A percentile compares a stretch with the other conserved stretches of the same genome.
Conservation (phyloP, 2,888 invertebrate species). For the Mythimna vitellina region DNA sequence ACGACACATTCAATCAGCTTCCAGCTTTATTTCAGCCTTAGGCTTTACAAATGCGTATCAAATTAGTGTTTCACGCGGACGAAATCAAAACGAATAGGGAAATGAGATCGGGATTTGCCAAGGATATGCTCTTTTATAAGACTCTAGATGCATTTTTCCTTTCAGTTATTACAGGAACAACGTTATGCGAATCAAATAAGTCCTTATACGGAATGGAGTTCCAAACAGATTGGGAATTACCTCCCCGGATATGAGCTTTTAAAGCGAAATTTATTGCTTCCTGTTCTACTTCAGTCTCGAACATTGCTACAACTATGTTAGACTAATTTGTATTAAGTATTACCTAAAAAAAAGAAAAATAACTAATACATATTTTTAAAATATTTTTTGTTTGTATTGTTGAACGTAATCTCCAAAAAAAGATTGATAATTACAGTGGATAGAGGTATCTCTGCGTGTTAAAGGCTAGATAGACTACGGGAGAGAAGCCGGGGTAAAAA, state of each 20-base stretch:
- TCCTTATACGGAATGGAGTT: not conserved
- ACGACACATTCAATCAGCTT: not conserved
- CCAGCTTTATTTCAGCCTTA: not conserved
- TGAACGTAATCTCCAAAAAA: too few species aligned
- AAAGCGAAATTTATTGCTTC: not conserved
- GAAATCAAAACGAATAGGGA: not conserved
- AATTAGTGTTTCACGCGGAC: not conserved
- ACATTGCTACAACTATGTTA: too few species aligned
- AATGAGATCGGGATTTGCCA: not conserved
- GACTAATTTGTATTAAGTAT: too few species aligned
- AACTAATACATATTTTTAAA: too few species aligned
- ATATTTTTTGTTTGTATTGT: too few species aligned
- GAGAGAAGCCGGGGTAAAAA: too few species aligned
- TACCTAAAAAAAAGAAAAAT: too few species aligned
- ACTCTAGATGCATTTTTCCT: not conserved
- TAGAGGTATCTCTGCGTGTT: too few species aligned
- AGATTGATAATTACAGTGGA: too few species aligned
- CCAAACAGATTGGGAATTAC: not conserved
- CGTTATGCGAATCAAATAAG: slow-evolving; percentile 14
- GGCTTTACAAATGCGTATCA: slow-evolving; percentile 5
- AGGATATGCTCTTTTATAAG: not conserved
- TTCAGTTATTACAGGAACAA: not conserved
- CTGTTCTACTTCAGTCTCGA: not conserved
- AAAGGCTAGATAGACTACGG: too few species aligned
- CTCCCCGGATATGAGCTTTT: not conserved